Conservation (phyloP, 2,113 vertebrate species). For the Aptenodytes forsteri region DNA sequence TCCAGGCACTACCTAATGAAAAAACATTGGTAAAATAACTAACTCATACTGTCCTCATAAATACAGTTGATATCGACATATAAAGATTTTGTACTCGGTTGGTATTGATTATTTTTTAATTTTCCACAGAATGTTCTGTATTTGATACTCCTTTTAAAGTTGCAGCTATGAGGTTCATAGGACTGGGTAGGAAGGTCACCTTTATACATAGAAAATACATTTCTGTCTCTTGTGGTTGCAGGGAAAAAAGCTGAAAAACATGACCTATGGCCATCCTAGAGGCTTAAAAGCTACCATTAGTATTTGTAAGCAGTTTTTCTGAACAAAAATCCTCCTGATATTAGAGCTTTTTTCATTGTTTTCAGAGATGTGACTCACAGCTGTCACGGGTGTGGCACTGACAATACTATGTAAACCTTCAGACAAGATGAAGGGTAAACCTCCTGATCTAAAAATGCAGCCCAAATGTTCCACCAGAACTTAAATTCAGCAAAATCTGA, state of each 20-base stretch:
- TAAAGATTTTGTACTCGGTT: neutral
- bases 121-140: neutral
- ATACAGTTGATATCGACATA: neutral
- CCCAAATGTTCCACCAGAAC: neutral
- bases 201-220: neutral
- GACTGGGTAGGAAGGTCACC: neutral
- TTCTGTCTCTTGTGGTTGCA: neutral
- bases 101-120: neutral
- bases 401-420: neutral
- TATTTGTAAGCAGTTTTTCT: conserved; percentile 15
- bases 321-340: neutral
- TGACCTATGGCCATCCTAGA: neutral
- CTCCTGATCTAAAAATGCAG: neutral
- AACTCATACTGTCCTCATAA: neutral
- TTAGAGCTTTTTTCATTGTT: neutral
- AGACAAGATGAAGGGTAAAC: neutral
- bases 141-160: neutral
- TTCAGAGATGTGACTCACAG: neutral
- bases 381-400: neutral
- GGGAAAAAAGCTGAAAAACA: neutral
- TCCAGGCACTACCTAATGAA: neutral
- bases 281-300: neutral
- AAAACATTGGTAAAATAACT: neutral
- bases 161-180: neutral
- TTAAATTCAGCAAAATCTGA: neutral